Percentiles rank a stretch among this genome's conserved stretches.
These are phyloP conservation scores for Notothenia coriiceps DNA, from an alignment of 2,113 vertebrate genomes.

Conservation along the genomic window DNA sequence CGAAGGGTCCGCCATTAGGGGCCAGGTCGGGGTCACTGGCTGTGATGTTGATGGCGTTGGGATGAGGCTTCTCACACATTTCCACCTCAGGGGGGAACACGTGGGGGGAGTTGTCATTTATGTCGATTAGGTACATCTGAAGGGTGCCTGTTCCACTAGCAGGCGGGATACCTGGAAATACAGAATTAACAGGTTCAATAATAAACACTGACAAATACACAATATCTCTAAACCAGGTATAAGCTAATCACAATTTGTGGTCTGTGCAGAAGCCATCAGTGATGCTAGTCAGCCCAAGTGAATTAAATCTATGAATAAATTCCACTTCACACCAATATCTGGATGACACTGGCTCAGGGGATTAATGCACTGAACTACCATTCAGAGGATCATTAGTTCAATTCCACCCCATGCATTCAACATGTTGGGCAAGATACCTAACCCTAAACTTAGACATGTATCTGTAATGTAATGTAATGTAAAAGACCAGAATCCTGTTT, in stretches of 20 bases:
- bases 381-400: too few species aligned
- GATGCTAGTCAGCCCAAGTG: background rate
- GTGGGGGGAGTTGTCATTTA: constrained; percentile 95
- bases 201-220: background rate
- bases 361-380: too few species aligned
- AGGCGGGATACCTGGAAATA: constrained; percentile 87
- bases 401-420: too few species aligned
- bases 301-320: background rate
- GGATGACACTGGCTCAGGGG: too few species aligned
- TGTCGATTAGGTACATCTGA: constrained; percentile 94
- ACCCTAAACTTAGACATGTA: too few species aligned
- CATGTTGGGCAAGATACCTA: too few species aligned
- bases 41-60: constrained; percentile 95
- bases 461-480: too few species aligned
- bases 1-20: constrained; percentile 94
- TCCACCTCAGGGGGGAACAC: constrained; percentile 95
- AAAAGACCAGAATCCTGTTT: too few species aligned
- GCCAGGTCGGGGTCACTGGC: constrained; percentile 92
- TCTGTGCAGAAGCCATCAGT: background rate
- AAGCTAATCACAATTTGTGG: background rate
- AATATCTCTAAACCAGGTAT: background rate
- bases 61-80: constrained; percentile 92
- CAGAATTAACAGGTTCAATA: background rate
- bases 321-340: too few species aligned
- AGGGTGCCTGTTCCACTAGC: constrained; percentile 96